These are phyloP conservation scores for Caenorhabditis brenneri DNA, from an alignment of 1,140 invertebrate species.

Conservation along the genomic window DNA sequence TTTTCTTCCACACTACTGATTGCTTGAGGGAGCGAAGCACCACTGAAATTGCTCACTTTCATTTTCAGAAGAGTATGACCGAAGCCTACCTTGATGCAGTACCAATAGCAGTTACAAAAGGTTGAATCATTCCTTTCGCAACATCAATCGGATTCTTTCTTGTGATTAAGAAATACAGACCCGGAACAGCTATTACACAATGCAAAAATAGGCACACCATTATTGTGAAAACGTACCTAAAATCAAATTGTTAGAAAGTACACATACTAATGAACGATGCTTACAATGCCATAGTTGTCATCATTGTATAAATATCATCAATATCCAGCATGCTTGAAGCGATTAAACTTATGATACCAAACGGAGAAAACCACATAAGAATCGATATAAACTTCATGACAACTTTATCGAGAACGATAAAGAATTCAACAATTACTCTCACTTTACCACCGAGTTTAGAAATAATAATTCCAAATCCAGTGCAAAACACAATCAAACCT, in stretches of 20 bases:
- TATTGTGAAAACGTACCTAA: constrained; percentile 82
- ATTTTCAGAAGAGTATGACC: background rate
- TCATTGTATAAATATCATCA: constrained; percentile 76
- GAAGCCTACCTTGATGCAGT: constrained; percentile 78
- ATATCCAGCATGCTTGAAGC: constrained; percentile 86
- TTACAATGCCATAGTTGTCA: constrained; percentile 22
- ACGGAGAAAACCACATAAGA: constrained; percentile 75
- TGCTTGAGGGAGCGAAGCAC: constrained; percentile 89
- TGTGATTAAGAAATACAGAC: constrained; percentile 84
- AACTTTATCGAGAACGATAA: constrained; percentile 68
- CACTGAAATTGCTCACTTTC: too few species aligned
- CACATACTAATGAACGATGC: too few species aligned
- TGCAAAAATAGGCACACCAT: constrained; percentile 84
- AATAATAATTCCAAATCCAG: constrained; percentile 68
- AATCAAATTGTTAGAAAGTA: too few species aligned
- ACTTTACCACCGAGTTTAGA: constrained; percentile 65
- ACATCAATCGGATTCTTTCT: constrained; percentile 86
- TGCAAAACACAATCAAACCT: constrained; percentile 70
- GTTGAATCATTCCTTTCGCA: constrained; percentile 82
- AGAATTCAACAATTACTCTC: constrained; percentile 67
- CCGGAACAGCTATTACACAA: constrained; percentile 82
- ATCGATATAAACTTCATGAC: constrained; percentile 60
- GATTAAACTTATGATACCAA: constrained; percentile 88
- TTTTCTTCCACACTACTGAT: constrained; percentile 91
- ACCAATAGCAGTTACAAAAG: constrained; percentile 87